Percentiles rank a stretch among this genome's conserved stretches.
Evolutionary conservation across 2,113 vertebrate genomes (phyloP).

Genomic region (Anoura caudifer): DNA sequence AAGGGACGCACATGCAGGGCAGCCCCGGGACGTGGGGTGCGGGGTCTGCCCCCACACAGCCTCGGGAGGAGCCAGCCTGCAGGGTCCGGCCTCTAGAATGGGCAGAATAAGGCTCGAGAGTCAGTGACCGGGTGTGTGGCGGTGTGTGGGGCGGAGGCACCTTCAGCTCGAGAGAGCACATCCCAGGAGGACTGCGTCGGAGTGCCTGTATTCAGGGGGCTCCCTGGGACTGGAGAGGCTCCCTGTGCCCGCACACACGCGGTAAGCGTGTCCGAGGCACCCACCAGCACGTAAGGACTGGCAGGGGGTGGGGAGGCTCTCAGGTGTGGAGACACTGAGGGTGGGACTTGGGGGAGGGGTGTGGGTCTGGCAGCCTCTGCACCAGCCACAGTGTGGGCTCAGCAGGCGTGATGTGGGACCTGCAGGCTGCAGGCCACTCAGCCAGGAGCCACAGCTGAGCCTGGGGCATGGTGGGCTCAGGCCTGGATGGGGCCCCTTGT

Average conservation of each 20-base stretch:
- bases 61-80: background rate
- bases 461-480: accelerated
- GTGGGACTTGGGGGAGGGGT: accelerated
- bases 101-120: accelerated
- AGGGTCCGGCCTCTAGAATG: accelerated
- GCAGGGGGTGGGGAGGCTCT: too few species aligned
- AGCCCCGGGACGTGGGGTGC: accelerated
- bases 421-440: background rate
- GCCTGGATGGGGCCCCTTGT: background rate
- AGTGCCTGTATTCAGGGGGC: accelerated
- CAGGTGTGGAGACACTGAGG: accelerated
- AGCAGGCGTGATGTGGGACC: background rate
- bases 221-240: accelerated
- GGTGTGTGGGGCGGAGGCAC: accelerated
- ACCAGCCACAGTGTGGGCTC: background rate
- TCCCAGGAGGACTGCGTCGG: accelerated
- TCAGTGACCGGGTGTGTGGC: accelerated
- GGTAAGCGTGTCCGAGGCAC: background rate
- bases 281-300: accelerated
- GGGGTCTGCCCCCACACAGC: background rate
- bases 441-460: background rate
- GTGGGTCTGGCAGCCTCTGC: accelerated
- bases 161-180: accelerated
- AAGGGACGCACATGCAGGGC: accelerated
- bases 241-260: accelerated